phyloP scores from a whole-genome alignment of 2,113 vertebrate species.

The Apodemus sylvaticus region DNA sequence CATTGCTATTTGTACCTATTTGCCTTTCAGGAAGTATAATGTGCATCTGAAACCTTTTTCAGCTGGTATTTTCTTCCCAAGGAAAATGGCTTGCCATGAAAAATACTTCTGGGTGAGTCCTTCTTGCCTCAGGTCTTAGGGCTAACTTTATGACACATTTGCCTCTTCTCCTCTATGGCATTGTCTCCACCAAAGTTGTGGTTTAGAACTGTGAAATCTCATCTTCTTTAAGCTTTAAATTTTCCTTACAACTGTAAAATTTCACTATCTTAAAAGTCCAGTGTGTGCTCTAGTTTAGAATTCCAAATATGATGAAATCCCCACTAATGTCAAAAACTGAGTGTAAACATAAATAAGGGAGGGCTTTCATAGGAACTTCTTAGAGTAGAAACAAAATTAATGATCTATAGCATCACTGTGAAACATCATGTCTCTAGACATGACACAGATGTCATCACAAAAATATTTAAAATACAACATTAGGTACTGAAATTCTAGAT shows the following conservation, averaged over 20 bases:
- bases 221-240: not conserved
- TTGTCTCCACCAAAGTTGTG: not conserved
- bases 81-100: not conserved
- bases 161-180: not conserved
- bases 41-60: not conserved
- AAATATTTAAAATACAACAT: not conserved
- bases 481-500: conserved; percentile 27
- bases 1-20: not conserved
- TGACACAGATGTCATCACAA: not conserved
- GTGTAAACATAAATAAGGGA: not conserved
- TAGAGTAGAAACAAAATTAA: not conserved
- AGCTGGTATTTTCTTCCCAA: not conserved
- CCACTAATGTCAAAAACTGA: not conserved
- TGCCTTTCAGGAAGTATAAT: not conserved
- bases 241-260: not conserved
- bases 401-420: not conserved
- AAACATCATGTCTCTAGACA: not conserved
- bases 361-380: not conserved
- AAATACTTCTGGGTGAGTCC: not conserved
- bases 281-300: not conserved
- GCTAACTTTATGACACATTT: not conserved
- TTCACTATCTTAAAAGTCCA: not conserved
- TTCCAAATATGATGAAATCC: not conserved
- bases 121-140: not conserved
- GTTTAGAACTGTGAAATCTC: not conserved